Evolutionary conservation across 2,797 vertebrate species (phyloP).

Genomic region (Amniataba percoides): DNA sequence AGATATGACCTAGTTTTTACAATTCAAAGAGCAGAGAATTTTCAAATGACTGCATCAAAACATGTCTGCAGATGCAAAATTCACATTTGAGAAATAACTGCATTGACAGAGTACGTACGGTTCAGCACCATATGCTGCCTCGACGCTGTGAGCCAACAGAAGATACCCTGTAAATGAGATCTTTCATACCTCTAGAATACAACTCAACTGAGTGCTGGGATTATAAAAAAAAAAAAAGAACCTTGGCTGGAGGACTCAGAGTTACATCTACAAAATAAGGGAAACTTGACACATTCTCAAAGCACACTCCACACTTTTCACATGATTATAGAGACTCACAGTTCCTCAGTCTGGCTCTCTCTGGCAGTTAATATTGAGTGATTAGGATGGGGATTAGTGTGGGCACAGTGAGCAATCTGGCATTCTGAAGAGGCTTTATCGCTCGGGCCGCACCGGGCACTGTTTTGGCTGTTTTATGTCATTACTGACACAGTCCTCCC

Average conservation of each 20-base stretch:
- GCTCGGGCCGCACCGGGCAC: slow-evolving; percentile 45
- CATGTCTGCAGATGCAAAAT: neutral
- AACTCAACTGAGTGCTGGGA: slow-evolving; percentile 10
- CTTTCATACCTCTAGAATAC: neutral
- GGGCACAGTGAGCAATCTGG: slow-evolving; percentile 70
- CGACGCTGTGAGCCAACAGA: slow-evolving; percentile 1
- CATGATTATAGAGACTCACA: slow-evolving; percentile 46
- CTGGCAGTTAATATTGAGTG: slow-evolving; percentile 70
- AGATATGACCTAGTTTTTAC: neutral
- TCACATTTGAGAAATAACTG: neutral
- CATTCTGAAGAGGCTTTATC: slow-evolving; percentile 70
- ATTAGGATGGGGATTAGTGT: slow-evolving; percentile 72
- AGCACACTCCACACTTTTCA: slow-evolving; percentile 43
- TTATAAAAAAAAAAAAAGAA: neutral
- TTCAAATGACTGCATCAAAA: neutral
- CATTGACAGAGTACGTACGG: neutral
- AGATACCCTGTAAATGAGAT: slow-evolving; percentile 13
- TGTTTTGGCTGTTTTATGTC: slow-evolving; percentile 68
- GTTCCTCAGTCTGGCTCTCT: slow-evolving; percentile 46
- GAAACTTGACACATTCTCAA: slow-evolving; percentile 52
- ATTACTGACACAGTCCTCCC: slow-evolving; percentile 67
- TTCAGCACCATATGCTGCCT: slow-evolving; percentile 19
- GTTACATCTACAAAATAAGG: slow-evolving; percentile 31
- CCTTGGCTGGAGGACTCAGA: slow-evolving; percentile 20
- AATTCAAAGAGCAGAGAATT: no score